A percentile compares a stretch with the other conserved stretches of the same genome.
phyloP scores from a whole-genome alignment of 2,888 invertebrate species.

The Lottia scabra region DNA sequence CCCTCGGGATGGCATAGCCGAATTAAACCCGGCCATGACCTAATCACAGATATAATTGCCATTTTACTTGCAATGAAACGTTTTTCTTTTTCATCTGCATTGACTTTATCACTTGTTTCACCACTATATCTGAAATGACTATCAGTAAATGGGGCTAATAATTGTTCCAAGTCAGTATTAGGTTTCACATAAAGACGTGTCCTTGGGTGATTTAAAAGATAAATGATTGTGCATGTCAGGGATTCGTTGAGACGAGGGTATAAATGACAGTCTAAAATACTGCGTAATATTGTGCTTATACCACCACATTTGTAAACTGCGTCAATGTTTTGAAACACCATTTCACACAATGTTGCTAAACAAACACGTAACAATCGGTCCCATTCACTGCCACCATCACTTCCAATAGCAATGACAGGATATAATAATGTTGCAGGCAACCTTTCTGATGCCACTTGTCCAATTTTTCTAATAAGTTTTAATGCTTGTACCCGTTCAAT shows the following conservation, averaged over 20 bases:
- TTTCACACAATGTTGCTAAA: conserved; percentile 88
- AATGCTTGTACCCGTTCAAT: conserved; percentile 89
- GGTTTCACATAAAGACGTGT: conserved; percentile 82
- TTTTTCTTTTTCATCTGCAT: conserved; percentile 77
- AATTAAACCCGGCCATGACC: conserved; percentile 85
- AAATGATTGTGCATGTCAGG: conserved; percentile 86
- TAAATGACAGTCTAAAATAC: conserved; percentile 86
- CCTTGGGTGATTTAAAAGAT: conserved; percentile 85
- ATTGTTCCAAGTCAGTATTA: conserved; percentile 76
- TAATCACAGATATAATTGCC: conserved; percentile 82
- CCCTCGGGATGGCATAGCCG: conserved; percentile 68
- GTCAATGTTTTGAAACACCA: conserved; percentile 85
- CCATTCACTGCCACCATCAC: conserved; percentile 82
- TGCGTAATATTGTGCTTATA: conserved; percentile 83
- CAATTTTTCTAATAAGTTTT: conserved; percentile 82
- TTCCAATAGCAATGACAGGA: conserved; percentile 85
- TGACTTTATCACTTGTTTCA: conserved; percentile 34
- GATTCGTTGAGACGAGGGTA: conserved; percentile 92
- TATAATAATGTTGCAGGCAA: conserved; percentile 83
- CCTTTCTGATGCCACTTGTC: conserved; percentile 76
- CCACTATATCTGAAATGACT: conserved; percentile 77
- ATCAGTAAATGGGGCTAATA: conserved; percentile 94
- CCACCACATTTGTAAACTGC: conserved; percentile 70
- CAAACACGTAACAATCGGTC: conserved; percentile 88
- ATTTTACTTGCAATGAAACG: conserved; percentile 87